These are phyloP conservation scores for Nomada ruficornis DNA, from an alignment of 2,888 invertebrate species.

Conservation along the genomic window DNA sequence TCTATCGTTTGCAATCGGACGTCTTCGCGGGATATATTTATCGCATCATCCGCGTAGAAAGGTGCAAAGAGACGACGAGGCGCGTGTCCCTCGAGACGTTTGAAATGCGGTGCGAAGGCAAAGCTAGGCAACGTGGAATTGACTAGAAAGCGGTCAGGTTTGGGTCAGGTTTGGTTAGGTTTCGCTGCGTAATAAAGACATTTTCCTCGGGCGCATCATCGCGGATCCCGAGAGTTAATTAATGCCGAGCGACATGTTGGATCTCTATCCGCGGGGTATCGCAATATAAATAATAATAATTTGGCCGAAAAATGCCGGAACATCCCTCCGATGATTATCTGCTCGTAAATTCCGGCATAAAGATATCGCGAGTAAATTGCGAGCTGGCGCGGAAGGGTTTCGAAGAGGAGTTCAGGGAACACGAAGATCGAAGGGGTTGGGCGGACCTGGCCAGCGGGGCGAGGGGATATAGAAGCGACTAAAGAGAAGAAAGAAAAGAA, in stretches of 20 bases:
- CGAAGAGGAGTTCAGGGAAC: slow-evolving; percentile 45
- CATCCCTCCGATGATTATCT: slow-evolving; percentile 84
- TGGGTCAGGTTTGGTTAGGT: neutral
- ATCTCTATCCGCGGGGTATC: slow-evolving; percentile 72
- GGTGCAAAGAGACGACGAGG: too few species aligned
- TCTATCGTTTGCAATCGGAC: too few species aligned
- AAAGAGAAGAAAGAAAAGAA: slow-evolving; percentile 7
- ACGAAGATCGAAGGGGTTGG: slow-evolving; percentile 37
- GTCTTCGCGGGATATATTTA: too few species aligned
- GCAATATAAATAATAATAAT: slow-evolving; percentile 83
- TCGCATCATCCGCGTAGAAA: too few species aligned
- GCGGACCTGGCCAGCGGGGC: neutral
- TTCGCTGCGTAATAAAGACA: slow-evolving; percentile 80
- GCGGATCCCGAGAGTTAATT: slow-evolving; percentile 75
- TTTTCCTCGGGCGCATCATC: slow-evolving; percentile 75
- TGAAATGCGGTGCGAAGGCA: neutral
- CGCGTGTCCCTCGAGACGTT: neutral
- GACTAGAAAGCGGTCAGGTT: neutral
- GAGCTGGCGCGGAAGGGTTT: slow-evolving; percentile 71
- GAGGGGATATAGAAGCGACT: slow-evolving; percentile 26
- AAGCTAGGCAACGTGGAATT: too few species aligned
- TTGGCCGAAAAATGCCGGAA: slow-evolving; percentile 82
- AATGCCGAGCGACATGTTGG: slow-evolving; percentile 72
- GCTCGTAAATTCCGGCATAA: slow-evolving; percentile 83
- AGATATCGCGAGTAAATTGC: slow-evolving; percentile 84